These are phyloP conservation scores for Staurois parvus DNA, from an alignment of 2,797 vertebrate species.

Conservation along the genomic window DNA sequence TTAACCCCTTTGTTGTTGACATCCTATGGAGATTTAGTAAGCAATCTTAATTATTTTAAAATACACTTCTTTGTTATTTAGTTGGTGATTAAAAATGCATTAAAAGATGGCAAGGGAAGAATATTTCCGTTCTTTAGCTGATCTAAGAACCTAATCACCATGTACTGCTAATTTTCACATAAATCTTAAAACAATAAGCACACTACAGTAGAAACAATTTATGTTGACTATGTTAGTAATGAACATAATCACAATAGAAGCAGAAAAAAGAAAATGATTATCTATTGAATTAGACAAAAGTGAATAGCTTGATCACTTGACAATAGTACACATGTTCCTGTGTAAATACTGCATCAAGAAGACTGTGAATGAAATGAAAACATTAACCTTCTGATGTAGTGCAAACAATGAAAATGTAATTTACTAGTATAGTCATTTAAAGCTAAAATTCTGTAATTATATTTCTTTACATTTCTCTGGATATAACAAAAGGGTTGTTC, in stretches of 20 bases:
- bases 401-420: not conserved
- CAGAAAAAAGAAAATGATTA: constrained; percentile 50
- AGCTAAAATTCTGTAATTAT: not conserved
- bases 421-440: not conserved
- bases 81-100: constrained; percentile 84
- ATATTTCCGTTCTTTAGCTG: constrained; percentile 80
- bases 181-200: constrained; percentile 83
- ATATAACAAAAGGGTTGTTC: too few relatives aligned
- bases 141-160: constrained; percentile 80
- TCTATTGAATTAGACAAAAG: constrained; percentile 48
- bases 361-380: constrained; percentile 27
- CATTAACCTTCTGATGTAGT: constrained; percentile 8
- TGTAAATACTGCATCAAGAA: constrained; percentile 40
- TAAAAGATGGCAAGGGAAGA: constrained; percentile 79
- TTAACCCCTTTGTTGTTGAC: constrained; percentile 85
- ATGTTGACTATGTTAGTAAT: constrained; percentile 77
- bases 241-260: constrained; percentile 75
- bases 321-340: constrained; percentile 54
- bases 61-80: constrained; percentile 84
- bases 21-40: constrained; percentile 81
- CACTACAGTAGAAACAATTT: constrained; percentile 77
- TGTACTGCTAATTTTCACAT: constrained; percentile 81
- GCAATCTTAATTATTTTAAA: constrained; percentile 86
- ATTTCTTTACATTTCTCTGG: too few relatives aligned
- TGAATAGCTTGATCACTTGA: constrained; percentile 44